These are phyloP conservation scores for Meloidogyne hapla DNA, from an alignment of 1,140 invertebrate species.

Conservation along the genomic window DNA sequence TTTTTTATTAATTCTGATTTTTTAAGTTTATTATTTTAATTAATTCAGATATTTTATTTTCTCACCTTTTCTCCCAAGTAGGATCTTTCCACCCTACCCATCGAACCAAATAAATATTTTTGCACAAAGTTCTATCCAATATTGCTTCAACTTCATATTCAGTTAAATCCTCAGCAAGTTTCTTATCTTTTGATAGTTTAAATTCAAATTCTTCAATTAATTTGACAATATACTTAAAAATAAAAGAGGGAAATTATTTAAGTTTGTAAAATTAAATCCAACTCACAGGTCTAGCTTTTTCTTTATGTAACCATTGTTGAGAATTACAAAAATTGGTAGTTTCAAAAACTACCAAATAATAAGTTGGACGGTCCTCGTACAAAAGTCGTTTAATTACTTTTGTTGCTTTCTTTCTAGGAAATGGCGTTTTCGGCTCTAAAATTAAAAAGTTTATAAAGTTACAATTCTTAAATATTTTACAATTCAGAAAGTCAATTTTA, in stretches of 20 bases:
- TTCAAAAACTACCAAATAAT: slow-evolving; percentile 11
- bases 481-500: too few relatives aligned
- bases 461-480: too few relatives aligned
- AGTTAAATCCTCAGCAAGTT: background rate
- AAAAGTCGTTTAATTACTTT: background rate
- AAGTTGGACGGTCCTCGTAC: background rate
- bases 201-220: slow-evolving; percentile 4
- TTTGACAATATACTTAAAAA: slow-evolving; percentile 14
- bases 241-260: background rate
- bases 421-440: background rate
- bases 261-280: too few relatives aligned
- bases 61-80: slow-evolving; percentile 5
- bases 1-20: too few relatives aligned
- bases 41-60: too few relatives aligned
- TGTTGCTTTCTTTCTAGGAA: background rate
- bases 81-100: slow-evolving; percentile 16
- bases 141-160: slow-evolving; percentile 16
- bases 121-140: slow-evolving; percentile 6
- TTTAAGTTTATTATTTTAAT: too few relatives aligned
- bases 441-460: too few relatives aligned
- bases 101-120: slow-evolving; percentile 12
- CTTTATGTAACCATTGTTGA: background rate
- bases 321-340: too few relatives aligned
- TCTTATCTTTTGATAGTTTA: background rate
- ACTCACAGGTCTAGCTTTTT: background rate